Percentiles rank a stretch among this genome's conserved stretches.
Conservation (phyloP, 2,888 invertebrate genomes). For the Ornithoptera alexandrae region DNA sequence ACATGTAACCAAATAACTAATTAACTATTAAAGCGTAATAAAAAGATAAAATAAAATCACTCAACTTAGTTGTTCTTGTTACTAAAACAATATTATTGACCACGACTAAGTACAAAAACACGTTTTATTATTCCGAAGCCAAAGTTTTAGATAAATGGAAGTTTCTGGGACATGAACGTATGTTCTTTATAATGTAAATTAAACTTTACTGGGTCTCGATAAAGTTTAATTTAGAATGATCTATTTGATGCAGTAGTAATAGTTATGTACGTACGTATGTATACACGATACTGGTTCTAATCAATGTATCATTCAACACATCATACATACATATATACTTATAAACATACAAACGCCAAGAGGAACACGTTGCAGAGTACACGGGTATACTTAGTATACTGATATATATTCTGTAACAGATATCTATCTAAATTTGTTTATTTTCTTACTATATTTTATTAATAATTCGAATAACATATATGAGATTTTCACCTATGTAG, state of each 20-base stretch:
- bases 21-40: no score
- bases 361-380: conserved; percentile 4
- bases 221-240: conserved; percentile 4
- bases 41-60: no score
- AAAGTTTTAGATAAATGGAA: conserved; percentile 4
- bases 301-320: conserved; percentile 23
- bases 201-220: not conserved
- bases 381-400: not conserved
- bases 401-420: not conserved
- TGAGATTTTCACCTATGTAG: no score
- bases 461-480: not conserved
- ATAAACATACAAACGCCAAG: conserved; percentile 1
- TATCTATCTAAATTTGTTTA: not conserved
- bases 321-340: not conserved
- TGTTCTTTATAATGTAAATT: not conserved
- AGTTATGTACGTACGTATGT: conserved; percentile 7
- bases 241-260: conserved; percentile 4
- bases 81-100: not conserved
- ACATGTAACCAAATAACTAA: no score
- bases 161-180: not conserved
- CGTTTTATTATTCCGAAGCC: conserved; percentile 7
- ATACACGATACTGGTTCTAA: conserved; percentile 1
- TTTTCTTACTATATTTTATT: no score
- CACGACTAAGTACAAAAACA: not conserved
- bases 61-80: not conserved